Evolutionary conservation across 1,140 invertebrate genomes (phyloP), one percentile per base, ranked within the genome.

Genomic region (Drosophila dunni): DNA sequence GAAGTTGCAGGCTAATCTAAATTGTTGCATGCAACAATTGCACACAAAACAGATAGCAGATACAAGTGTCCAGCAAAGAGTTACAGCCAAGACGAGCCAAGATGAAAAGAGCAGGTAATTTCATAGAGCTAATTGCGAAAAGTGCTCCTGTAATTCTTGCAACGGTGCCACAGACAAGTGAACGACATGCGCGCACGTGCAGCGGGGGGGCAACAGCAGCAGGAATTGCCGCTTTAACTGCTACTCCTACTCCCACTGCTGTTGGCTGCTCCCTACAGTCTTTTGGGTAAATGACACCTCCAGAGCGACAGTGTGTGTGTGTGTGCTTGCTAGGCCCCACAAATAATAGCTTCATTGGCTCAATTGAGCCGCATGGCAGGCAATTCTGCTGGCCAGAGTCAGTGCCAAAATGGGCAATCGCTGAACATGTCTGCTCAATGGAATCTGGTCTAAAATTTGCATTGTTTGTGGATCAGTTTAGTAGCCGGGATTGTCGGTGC

Each of bases 21-120:
- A 88, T 88, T 88, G 84, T 89, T 88, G 84, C 84, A 88, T 88
- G 84, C 84, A 88, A 84, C 84, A 88, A 81, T 79, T 75, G 71
- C 70, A 68, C 70, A 68, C 54, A 66, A 40, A 51, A 60, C 62
- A 54, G 44, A 66, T 45, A 70, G 46, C 51, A 73, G 65, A 74
- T 85, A 42, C 81, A 78, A 66, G 48, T 67, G 74, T 75, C 70
- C 76, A 66, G 63, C 50, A 72, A 56, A 51, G 34, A 29, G 1
- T 29, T 29, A 29, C 24, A 29, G 24, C 24, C 24, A 29, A 29
- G 24, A 3, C 24, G 5, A 29, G 24, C 3, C 24, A 29, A 29
- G 24, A 29, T 29, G 24, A 1, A 29, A 29, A 53, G 64, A 76
- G 71, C 78, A 54, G 73, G 81, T 86, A 86, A 86, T 86, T 86